Evolutionary conservation across 2,113 vertebrate genomes (phyloP), one percentile per base, ranked within the genome.

Genomic region (Andinoacara biseriatus): DNA sequence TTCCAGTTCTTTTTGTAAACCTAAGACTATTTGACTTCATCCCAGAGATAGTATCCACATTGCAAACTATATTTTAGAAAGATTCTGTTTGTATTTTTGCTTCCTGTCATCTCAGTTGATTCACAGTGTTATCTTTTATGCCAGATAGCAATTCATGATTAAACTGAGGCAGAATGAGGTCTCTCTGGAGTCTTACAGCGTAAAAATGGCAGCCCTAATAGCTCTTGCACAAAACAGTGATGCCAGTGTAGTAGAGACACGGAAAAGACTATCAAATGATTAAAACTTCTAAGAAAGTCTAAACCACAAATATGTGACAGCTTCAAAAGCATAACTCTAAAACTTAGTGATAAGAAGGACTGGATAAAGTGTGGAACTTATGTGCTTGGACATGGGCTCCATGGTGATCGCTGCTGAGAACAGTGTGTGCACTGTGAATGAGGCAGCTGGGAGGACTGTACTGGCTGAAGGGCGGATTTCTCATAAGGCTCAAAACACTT

Each of bases 191-290:
- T 4, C n/a, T 61, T 10, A 10, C 13, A 54, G 35, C 22, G 24
- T 67, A 4, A 43, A 57, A 33, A 10, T 43, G 31, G 7, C 4
- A 59, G n/a, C 35, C 3, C 24, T 17, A 5, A 54, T 17, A 9
- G 38, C 35, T 54, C 3, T 57, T 33, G 15, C 14, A 80, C 52
- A 49, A 76, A 79, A 86, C 81, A 81, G 46, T 76, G 49, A 79
- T 67, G 6, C 24, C 59, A 76, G 43, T 84, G 75, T 89, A 3
- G 14, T 26, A 58, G 11, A 54, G 9, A 17, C 31, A 46, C 8
- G 2, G n/a, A 33, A 67, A 61, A 33, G 3, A 54, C 2, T 1
- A 15, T 80, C 61, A 77, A n/a, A 10, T 60, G 61, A 74, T 56
- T 8, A 78, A 49, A 5, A 43, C 10, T 15, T 54, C 38, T 31